Percentiles rank a stretch among this genome's conserved stretches.
Evolutionary conservation across 2,888 invertebrate species (phyloP).

Genomic region (Eulithis testata): DNA sequence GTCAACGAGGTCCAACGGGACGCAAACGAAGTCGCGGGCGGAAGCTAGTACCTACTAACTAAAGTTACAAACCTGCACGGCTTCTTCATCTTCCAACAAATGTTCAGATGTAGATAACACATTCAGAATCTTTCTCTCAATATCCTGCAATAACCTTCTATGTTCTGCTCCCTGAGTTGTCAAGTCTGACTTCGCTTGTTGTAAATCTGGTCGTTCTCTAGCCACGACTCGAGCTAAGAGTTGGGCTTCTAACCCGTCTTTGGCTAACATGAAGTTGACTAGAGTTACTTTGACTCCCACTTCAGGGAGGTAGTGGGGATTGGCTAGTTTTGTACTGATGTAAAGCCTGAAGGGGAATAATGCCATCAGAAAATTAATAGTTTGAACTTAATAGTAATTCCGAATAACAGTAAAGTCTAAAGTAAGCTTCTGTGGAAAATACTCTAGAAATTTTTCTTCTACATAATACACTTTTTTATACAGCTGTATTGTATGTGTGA

Average conservation of each 20-base stretch:
- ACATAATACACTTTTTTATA: too few species aligned
- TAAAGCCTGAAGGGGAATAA: constrained; percentile 86
- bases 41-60: too few species aligned
- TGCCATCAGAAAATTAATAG: background rate
- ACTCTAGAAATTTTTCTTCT: too few species aligned
- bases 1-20: too few species aligned
- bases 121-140: constrained; percentile 94
- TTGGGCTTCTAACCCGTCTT: constrained; percentile 95
- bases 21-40: too few species aligned
- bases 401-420: too few species aligned
- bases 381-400: too few species aligned
- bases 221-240: constrained; percentile 95
- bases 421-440: too few species aligned
- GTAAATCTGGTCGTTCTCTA: constrained; percentile 95
- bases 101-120: constrained; percentile 80
- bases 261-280: constrained; percentile 96
- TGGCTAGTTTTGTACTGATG: constrained; percentile 96
- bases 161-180: constrained; percentile 95
- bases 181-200: constrained; percentile 94
- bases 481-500: too few species aligned
- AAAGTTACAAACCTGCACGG: constrained; percentile 85
- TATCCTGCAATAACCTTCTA: constrained; percentile 92
- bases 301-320: constrained; percentile 97
- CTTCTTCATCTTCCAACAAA: constrained; percentile 94
- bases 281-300: constrained; percentile 95